phyloP scores from a whole-genome alignment of 1,140 invertebrate species.

The Piezodorus guildinii region DNA sequence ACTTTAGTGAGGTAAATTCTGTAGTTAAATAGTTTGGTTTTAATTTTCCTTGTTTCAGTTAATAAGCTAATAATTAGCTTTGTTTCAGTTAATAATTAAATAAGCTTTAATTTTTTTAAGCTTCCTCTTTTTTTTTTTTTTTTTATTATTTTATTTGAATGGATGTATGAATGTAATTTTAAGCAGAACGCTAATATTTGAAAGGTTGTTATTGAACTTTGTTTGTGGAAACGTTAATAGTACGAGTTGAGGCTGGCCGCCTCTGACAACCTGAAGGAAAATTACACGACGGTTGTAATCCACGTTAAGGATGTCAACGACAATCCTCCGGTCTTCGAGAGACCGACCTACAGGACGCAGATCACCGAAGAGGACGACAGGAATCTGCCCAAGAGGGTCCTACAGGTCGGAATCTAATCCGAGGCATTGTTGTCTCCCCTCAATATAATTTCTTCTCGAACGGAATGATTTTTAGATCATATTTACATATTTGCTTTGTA shows the following conservation, averaged over 20 bases:
- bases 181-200: background rate
- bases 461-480: no score
- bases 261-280: conserved; percentile 91
- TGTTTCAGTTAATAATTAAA: no score
- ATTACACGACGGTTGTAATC: conserved; percentile 89
- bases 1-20: no score
- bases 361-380: conserved; percentile 92
- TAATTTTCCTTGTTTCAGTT: no score
- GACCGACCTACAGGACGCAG: conserved; percentile 86
- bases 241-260: conserved; percentile 86
- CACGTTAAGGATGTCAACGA: conserved; percentile 93
- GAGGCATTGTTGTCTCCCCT: background rate
- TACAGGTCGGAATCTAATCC: conserved; percentile 55
- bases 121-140: no score
- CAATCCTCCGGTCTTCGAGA: conserved; percentile 76
- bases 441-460: no score
- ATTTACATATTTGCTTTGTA: no score
- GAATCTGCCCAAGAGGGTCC: conserved; percentile 82
- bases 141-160: no score
- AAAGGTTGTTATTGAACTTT: background rate
- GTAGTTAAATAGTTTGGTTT: no score
- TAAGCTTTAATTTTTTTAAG: no score
- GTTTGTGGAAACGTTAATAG: conserved; percentile 40
- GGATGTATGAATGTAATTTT: background rate
- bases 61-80: no score